Base-by-base conservation (phyloP, 1,140 invertebrate species). In the Elymnias hypermnestra region DNA sequence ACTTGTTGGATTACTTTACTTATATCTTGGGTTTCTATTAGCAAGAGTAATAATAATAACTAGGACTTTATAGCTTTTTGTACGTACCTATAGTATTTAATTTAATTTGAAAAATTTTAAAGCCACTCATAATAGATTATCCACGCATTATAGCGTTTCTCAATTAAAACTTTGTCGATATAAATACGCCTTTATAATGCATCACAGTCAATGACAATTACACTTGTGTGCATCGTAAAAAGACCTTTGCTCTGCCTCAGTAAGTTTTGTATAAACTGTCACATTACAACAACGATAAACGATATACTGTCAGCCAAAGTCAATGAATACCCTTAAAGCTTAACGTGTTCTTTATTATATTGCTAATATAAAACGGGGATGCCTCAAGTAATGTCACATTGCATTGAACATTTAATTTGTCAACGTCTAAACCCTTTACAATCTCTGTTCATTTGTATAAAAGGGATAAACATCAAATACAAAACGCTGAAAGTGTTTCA, bases 341-440 rank as follows among this genome's bases (percentile, higher is more conserved):
- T 33, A 25, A 50, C 42, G 28, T 41, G 37, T 10, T 52, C 47
- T 45, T 45, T 57, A 51, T 56, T 56, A 52, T 40, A 47, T 29
- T 25, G 15, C 45, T 57, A 57, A 45, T 12, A 37, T 29, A 28
- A 43, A 45, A 43, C 22, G 36, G 49, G 45, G 42, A 40, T 40
- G 36, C 15, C 10, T 56, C 60, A 44, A 51, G 51, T 50, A 53
- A 57, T 48, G 72, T 75, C 69, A 57, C 51, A 57, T 57, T 68
- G 65, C 50, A 61, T 69, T 63, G 53, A 64, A 22, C 47, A 49
- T 62, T 64, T 68, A 57, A 77, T 81, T 75, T 77, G 65, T 81
- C 73, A 81, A 77, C 61, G 72, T 77, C 73, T 57, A 23, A 41
- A 19, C 54, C 53, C 65, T 68, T 75, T 66, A 53, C 56, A 51